These are phyloP conservation scores for Calameuta pallipes DNA, from an alignment of 2,888 invertebrate genomes.

Conservation along the genomic window DNA sequence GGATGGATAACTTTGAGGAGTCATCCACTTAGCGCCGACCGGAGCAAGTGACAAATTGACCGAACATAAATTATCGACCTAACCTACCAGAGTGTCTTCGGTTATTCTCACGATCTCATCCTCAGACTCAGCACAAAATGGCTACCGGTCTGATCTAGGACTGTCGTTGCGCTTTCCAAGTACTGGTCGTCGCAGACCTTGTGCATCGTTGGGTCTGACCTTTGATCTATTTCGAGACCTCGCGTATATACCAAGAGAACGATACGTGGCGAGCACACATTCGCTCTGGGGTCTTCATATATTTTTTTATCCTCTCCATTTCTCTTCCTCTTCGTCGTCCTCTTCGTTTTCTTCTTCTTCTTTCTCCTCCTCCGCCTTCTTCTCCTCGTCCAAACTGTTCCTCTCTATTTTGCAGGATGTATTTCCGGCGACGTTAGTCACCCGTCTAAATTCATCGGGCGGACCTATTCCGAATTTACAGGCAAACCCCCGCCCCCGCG, in stretches of 20 bases:
- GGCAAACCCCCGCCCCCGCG: slow-evolving; percentile 8
- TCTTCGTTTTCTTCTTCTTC: not conserved
- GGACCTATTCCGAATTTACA: not conserved
- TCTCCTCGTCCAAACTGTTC: not conserved
- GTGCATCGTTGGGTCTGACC: slow-evolving; percentile 23
- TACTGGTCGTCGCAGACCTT: slow-evolving; percentile 1
- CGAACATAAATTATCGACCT: too few species aligned
- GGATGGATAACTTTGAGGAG: too few species aligned
- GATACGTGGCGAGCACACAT: slow-evolving; percentile 1
- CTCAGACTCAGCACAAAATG: not conserved
- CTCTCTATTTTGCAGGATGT: slow-evolving; percentile 18
- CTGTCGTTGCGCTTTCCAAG: not conserved
- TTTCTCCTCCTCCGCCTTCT: not conserved
- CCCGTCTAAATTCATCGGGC: slow-evolving; percentile 34
- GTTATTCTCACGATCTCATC: not conserved
- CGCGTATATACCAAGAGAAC: not conserved
- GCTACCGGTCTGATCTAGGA: not conserved
- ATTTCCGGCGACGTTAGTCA: slow-evolving; percentile 52
- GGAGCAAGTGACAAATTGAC: too few species aligned
- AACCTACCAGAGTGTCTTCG: not conserved
- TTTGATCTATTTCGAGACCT: slow-evolving; percentile 35
- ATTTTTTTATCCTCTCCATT: slow-evolving; percentile 2
- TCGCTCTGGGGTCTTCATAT: not conserved
- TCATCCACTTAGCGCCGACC: too few species aligned
- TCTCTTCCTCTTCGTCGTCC: not conserved